Evolutionary conservation across 1,140 invertebrate species (phyloP), one percentile per base, ranked within the genome.

Genomic region (Tetragnatha versicolor): DNA sequence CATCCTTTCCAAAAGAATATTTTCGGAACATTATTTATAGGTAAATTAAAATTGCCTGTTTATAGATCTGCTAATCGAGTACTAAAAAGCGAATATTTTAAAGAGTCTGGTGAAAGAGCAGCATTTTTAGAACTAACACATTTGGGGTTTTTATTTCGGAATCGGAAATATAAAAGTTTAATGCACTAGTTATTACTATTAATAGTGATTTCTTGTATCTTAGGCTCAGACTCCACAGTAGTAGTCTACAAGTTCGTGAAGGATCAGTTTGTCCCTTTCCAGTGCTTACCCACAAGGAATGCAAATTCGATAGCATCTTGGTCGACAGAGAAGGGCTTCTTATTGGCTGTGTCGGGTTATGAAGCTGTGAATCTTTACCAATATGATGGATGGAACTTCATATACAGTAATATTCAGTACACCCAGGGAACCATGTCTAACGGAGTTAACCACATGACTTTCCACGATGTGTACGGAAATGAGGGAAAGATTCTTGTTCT

Each of bases 331-430:
- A 47, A 45, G 5, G 37, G 77, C 45, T 84, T 83, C 60, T 12
- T 83, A 1, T 49, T 85, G 1, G 75, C 83, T 12, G 47, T 84
- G 22, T 80, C 80, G 17, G 70, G 42, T 27, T 58, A 83, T 31
- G 42, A 80, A n/a, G 55, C 51, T 14, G 73, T 82, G 4, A 27
- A 75, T 51, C 17, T 82, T 5, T 87, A 84, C 68, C 87, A 88
- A 33, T 88, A 87, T 37, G 83, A 88, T 75, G 87, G 87, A 2
- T 88, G 86, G 87, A 81, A 80, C 70, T 88, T 88, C 80, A 79
- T 85, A 6, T 17, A 81, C 29, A 82, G 79, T 6, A 35, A 29
- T 53, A 37, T 80, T 14, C 82, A 82, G 33, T 75, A 80, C 10
- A 37, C 66, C 1, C 63, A 60, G 39, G 68, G 76, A 27, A 31